Conservation (phyloP, 1,140 invertebrate species). For the Reticulitermes speratus region DNA sequence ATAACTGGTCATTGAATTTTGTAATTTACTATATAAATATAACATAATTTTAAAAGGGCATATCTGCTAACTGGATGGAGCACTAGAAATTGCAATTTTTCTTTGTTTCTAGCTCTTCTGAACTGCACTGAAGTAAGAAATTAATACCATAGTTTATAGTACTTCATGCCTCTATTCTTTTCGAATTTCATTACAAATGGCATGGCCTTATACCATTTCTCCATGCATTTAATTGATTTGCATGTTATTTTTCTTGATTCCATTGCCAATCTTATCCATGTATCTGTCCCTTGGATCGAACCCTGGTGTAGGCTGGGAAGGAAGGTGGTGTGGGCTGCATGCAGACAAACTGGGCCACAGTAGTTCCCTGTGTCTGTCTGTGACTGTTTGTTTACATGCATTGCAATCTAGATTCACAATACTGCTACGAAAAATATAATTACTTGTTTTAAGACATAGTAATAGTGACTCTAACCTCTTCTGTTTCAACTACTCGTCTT, state of each 20-base stretch:
- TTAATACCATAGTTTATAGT: too few species aligned
- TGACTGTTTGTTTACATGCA: slow-evolving; percentile 10
- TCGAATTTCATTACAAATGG: neutral
- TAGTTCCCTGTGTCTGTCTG: neutral
- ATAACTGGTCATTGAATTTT: too few species aligned
- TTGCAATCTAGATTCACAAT: neutral
- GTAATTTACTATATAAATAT: too few species aligned
- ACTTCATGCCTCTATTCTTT: neutral
- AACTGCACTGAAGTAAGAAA: too few species aligned
- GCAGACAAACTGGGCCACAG: neutral
- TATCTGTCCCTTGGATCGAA: slow-evolving; percentile 10
- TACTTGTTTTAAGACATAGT: neutral
- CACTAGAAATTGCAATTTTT: too few species aligned
- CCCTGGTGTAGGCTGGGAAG: slow-evolving; percentile 22
- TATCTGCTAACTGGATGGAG: too few species aligned
- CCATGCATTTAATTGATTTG: neutral
- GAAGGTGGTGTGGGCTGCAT: neutral
- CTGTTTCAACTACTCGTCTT: neutral
- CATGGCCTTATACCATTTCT: neutral
- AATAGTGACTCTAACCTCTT: neutral
- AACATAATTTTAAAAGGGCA: too few species aligned
- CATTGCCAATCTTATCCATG: neutral
- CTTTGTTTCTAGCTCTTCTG: too few species aligned
- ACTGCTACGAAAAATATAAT: neutral
- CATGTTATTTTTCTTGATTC: neutral